Conservation (phyloP, 1,140 invertebrate species). For the Drosophila pseudoobscura region DNA sequence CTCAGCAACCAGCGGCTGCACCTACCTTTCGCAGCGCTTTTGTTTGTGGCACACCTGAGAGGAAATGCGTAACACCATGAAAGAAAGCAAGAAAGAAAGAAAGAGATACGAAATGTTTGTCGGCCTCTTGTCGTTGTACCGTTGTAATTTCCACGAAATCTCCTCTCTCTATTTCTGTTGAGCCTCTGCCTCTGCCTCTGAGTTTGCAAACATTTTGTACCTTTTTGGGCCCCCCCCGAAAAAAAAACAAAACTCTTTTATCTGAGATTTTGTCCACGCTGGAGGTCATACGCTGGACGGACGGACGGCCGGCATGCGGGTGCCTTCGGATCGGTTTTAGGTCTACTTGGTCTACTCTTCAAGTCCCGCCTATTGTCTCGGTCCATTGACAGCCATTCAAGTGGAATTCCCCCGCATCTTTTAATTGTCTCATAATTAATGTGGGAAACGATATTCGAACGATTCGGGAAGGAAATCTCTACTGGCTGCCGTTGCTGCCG, state of each 20-base stretch:
- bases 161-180: conserved; percentile 14
- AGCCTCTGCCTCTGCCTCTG: neutral
- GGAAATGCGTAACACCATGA: conserved; percentile 73
- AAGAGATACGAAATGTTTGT: no score
- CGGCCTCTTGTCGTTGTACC: conserved; percentile 9
- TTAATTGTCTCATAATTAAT: conserved; percentile 81
- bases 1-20: conserved; percentile 64
- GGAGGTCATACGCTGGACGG: conserved; percentile 54
- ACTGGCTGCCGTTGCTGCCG: no score
- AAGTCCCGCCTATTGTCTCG: conserved; percentile 60
- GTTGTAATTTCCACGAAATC: conserved; percentile 72
- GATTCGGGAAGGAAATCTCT: conserved; percentile 41
- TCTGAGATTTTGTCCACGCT: conserved; percentile 71
- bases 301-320: conserved; percentile 50
- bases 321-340: conserved; percentile 10
- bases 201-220: conserved; percentile 44
- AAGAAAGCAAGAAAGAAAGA: neutral
- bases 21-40: conserved; percentile 72
- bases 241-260: neutral
- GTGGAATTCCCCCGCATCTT: conserved; percentile 68
- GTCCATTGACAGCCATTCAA: conserved; percentile 72
- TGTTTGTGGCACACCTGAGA: conserved; percentile 74
- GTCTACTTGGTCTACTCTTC: conserved; percentile 21
- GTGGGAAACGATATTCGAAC: conserved; percentile 56
- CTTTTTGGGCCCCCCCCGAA: neutral